A percentile compares a stretch with the other conserved stretches of the same genome.
These are phyloP conservation scores for Phataginus tricuspis DNA, from an alignment of 2,797 vertebrate genomes.

Conservation along the genomic window DNA sequence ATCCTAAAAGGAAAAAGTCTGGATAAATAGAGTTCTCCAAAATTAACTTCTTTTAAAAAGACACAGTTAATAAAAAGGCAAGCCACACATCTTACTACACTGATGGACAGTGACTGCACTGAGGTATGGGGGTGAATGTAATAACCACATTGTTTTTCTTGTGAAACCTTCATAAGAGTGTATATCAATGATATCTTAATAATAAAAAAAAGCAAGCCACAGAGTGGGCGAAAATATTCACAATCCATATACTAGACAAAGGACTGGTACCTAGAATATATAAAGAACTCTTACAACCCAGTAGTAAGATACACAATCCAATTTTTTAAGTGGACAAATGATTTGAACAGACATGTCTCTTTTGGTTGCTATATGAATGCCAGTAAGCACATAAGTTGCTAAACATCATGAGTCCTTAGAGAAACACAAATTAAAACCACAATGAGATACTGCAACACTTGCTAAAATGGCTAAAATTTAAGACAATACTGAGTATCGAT, in stretches of 20 bases:
- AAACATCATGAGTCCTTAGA: background rate
- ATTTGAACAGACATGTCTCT: conserved; percentile 25
- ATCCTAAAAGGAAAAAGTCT: background rate
- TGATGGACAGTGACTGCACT: no score
- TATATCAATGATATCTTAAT: no score
- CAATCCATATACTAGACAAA: background rate
- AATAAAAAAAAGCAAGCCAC: background rate
- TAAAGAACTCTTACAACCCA: background rate
- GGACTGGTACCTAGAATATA: background rate
- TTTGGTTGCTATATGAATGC: background rate
- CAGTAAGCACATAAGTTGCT: background rate
- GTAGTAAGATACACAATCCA: background rate
- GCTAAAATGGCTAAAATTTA: background rate
- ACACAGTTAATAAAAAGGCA: background rate
- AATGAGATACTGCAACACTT: background rate
- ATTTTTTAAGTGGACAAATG: background rate
- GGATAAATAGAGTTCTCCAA: background rate
- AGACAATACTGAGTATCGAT: background rate
- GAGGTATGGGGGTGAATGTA: no score
- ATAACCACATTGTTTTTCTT: no score
- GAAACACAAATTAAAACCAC: conserved; percentile 16
- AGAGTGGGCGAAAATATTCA: background rate
- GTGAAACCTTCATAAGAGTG: no score
- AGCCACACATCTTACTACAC: no score
- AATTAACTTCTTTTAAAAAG: conserved; percentile 18